Percentiles rank a stretch among this genome's conserved stretches.
These are phyloP conservation scores for Psephotus haematonotus DNA, from an alignment of 2,113 vertebrate species.

Conservation along the genomic window DNA sequence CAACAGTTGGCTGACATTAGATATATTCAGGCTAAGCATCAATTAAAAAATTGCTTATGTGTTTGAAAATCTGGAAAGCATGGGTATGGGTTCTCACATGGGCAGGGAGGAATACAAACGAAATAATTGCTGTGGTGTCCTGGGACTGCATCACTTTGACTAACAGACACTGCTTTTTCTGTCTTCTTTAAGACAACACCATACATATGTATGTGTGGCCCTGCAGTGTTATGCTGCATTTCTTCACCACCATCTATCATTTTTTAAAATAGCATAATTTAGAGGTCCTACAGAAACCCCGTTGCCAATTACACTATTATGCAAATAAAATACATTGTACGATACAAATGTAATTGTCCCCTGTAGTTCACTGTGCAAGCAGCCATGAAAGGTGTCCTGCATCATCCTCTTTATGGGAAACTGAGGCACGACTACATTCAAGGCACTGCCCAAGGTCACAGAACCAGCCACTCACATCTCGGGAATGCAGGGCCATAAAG, in stretches of 20 bases:
- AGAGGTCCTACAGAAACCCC: not conserved
- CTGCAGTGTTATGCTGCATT: slow-evolving; percentile 8
- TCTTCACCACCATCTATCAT: slow-evolving; percentile 6
- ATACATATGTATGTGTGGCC: not conserved
- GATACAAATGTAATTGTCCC: not conserved
- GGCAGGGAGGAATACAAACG: slow-evolving; percentile 55
- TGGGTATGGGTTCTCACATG: slow-evolving; percentile 36
- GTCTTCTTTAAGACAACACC: slow-evolving; percentile 49
- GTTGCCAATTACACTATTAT: not conserved
- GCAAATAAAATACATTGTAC: not conserved
- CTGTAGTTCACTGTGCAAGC: not conserved
- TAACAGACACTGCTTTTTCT: slow-evolving; percentile 56
- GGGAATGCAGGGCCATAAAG: slow-evolving; percentile 17
- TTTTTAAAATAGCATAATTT: slow-evolving; percentile 31
- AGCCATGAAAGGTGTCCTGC: not conserved
- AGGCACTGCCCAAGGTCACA: slow-evolving; percentile 27
- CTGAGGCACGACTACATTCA: slow-evolving; percentile 35
- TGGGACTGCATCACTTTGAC: slow-evolving; percentile 67
- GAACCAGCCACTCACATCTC: not conserved
- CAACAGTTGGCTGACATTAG: slow-evolving; percentile 74
- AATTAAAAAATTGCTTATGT: slow-evolving; percentile 77
- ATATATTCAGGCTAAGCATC: slow-evolving; percentile 69
- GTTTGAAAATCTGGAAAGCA: slow-evolving; percentile 61
- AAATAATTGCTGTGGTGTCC: slow-evolving; percentile 66
- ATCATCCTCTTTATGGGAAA: not conserved